phyloP scores from a whole-genome alignment of 1,140 invertebrate species.

The Brachionus asplanchnoidis region DNA sequence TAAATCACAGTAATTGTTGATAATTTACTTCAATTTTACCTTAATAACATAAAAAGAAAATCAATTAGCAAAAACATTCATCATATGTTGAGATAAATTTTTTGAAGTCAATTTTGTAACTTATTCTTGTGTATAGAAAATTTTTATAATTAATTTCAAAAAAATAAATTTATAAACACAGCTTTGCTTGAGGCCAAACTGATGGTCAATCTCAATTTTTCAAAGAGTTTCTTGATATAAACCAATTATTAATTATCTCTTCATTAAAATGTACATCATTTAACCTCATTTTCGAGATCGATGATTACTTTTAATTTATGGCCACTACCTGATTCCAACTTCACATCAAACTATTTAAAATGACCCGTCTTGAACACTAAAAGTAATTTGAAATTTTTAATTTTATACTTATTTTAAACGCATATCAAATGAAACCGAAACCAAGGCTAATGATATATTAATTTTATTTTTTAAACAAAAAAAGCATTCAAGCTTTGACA shows the following conservation, averaged over 20 bases:
- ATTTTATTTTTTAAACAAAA: neutral
- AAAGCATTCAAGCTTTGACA: neutral
- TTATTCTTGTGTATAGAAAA: neutral
- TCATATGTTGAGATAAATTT: neutral
- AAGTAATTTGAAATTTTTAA: neutral
- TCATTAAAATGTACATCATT: neutral
- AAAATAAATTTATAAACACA: neutral
- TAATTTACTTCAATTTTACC: neutral
- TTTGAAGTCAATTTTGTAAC: neutral
- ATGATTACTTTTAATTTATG: neutral
- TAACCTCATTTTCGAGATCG: neutral
- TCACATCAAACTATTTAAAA: neutral
- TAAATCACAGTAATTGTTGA: neutral
- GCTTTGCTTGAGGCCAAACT: neutral
- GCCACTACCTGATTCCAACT: neutral
- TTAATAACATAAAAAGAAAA: neutral
- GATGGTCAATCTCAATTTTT: neutral
- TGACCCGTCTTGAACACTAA: neutral
- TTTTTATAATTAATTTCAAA: neutral
- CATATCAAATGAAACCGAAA: neutral
- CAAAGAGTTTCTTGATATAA: neutral
- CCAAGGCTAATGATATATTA: neutral
- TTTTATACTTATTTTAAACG: neutral
- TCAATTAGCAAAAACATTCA: neutral
- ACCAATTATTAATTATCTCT: neutral